These are phyloP conservation scores for Episyrphus balteatus DNA, from an alignment of 1,140 invertebrate species.

Conservation along the genomic window DNA sequence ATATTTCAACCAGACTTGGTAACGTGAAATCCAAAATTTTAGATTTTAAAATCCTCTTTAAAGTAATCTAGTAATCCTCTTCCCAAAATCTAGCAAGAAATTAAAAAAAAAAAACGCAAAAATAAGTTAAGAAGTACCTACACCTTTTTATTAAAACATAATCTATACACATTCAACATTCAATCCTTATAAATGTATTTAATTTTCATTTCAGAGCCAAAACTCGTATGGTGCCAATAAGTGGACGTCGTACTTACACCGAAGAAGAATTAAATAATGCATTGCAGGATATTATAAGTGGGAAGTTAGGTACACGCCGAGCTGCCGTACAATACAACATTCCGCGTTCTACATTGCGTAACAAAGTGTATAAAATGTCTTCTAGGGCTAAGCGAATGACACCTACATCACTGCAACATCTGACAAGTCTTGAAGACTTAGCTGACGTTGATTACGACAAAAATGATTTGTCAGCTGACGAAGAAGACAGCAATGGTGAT, in stretches of 20 bases:
- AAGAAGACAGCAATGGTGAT: constrained; percentile 23
- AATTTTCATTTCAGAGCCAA: constrained; percentile 45
- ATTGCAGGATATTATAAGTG: constrained; percentile 82
- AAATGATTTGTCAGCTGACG: constrained; percentile 30
- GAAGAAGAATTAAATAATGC: constrained; percentile 85
- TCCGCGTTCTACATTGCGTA: constrained; percentile 85
- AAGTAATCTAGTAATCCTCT: no score
- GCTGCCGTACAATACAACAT: constrained; percentile 92
- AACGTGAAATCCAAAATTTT: no score
- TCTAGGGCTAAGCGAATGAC: constrained; percentile 54
- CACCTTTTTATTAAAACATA: no score
- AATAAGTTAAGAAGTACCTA: no score
- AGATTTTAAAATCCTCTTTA: no score
- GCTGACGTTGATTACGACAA: constrained; percentile 32
- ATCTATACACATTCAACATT: no score
- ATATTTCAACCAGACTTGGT: no score
- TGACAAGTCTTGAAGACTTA: constrained; percentile 26
- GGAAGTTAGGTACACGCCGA: constrained; percentile 79
- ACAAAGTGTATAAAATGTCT: constrained; percentile 85
- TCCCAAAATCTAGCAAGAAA: no score
- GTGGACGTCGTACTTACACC: constrained; percentile 66
- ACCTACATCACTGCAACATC: constrained; percentile 38
- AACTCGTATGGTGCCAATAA: constrained; percentile 46
- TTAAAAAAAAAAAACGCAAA: no score
- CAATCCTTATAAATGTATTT: background rate